Evolutionary conservation across 2,888 invertebrate species (phyloP).

Genomic region (Chrysolina americana): DNA sequence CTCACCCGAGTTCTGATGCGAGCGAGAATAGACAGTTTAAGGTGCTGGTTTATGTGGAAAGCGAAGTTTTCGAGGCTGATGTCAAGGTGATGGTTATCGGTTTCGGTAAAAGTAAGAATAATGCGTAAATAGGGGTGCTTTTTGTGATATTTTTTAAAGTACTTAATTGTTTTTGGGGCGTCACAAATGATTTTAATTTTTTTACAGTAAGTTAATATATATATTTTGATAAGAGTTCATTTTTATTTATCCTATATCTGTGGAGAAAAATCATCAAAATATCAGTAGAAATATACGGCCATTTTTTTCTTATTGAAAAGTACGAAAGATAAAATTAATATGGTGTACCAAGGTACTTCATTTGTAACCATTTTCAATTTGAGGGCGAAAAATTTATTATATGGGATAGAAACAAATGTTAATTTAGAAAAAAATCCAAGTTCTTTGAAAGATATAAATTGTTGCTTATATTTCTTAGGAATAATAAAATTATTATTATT

Average conservation of each 20-base stretch:
- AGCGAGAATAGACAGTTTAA: constrained; percentile 49
- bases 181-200: neutral
- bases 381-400: no score
- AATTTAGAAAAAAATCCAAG: no score
- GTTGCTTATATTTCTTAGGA: no score
- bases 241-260: neutral
- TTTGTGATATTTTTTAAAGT: neutral
- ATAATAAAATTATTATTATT: no score
- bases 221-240: neutral
- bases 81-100: constrained; percentile 53
- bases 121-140: neutral
- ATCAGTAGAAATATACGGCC: no score
- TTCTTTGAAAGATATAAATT: no score
- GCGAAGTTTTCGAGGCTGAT: constrained; percentile 58
- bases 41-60: constrained; percentile 58
- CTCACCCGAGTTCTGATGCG: constrained; percentile 44
- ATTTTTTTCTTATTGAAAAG: no score
- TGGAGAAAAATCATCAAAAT: no score
- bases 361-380: no score
- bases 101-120: neutral
- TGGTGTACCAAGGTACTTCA: no score
- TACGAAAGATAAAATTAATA: no score
- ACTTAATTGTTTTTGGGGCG: neutral
- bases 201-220: neutral
- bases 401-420: no score